Percentiles rank a stretch among this genome's conserved stretches.
phyloP scores from a whole-genome alignment of 2,888 invertebrate species.

The Timema podura region DNA sequence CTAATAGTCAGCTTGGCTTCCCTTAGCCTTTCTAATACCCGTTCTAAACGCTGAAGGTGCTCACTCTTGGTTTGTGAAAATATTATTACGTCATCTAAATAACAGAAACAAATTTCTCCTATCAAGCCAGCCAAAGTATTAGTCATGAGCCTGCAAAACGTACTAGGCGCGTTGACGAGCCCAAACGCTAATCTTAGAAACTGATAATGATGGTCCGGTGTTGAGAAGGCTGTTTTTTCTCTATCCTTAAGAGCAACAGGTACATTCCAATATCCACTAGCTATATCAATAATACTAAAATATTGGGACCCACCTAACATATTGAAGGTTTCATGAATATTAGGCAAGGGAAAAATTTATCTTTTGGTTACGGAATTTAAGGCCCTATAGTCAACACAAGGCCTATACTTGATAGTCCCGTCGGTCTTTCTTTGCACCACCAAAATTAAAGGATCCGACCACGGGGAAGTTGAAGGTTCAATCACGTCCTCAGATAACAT shows the following conservation, averaged over 20 bases:
- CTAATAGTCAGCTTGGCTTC: constrained; percentile 31
- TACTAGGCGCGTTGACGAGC: neutral
- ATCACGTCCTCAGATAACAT: neutral
- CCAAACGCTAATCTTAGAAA: neutral
- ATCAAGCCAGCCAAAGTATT: neutral
- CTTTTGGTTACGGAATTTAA: constrained; percentile 30
- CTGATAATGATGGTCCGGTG: constrained; percentile 22
- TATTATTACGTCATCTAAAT: neutral
- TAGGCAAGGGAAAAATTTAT: constrained; percentile 31
- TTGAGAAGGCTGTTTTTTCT: constrained; percentile 32
- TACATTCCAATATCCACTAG: constrained; percentile 32
- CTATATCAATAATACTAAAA: neutral
- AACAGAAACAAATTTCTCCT: neutral
- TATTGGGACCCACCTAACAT: neutral
- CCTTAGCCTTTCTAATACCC: constrained; percentile 30
- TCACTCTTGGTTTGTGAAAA: constrained; percentile 20
- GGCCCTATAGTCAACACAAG: constrained; percentile 31
- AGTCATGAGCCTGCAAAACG: neutral
- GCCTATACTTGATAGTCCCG: constrained; percentile 28
- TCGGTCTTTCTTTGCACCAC: constrained; percentile 25
- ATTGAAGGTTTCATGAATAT: neutral
- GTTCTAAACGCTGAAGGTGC: constrained; percentile 27
- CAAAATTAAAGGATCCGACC: constrained; percentile 18
- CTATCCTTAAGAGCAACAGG: constrained; percentile 27
- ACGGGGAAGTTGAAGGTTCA: constrained; percentile 28